Conservation (phyloP, 2,888 invertebrate genomes). For the Nephrotoma flavescens region DNA sequence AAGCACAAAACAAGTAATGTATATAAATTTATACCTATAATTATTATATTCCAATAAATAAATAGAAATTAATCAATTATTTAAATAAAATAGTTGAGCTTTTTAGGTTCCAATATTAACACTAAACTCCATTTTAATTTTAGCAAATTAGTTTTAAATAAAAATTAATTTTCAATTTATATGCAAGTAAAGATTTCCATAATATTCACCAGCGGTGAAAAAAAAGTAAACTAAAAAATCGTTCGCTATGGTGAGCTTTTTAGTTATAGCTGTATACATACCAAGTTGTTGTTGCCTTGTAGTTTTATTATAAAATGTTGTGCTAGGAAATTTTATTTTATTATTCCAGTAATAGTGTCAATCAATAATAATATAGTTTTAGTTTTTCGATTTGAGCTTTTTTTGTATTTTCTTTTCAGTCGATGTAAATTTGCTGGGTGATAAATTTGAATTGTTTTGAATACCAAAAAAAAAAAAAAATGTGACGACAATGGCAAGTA, state of each 20-base stretch:
- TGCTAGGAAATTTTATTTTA: not conserved
- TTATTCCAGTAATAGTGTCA: not conserved
- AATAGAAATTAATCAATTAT: not conserved
- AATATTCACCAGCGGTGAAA: not conserved
- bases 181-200: not conserved
- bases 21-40: not conserved
- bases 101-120: not conserved
- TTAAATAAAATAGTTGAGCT: not conserved
- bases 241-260: not conserved
- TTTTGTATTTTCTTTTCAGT: not conserved
- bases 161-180: not conserved
- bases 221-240: not conserved
- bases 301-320: not conserved
- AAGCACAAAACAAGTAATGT: not conserved
- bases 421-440: not conserved
- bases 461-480: not conserved
- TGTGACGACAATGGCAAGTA: not conserved
- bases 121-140: not conserved
- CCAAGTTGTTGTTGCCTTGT: not conserved
- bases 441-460: not conserved
- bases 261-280: not conserved
- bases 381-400: not conserved
- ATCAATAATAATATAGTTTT: not conserved
- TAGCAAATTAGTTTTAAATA: not conserved
- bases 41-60: not conserved